These are phyloP conservation scores for Anabas testudineus DNA, from an alignment of 2,797 vertebrate species.

Conservation along the genomic window DNA sequence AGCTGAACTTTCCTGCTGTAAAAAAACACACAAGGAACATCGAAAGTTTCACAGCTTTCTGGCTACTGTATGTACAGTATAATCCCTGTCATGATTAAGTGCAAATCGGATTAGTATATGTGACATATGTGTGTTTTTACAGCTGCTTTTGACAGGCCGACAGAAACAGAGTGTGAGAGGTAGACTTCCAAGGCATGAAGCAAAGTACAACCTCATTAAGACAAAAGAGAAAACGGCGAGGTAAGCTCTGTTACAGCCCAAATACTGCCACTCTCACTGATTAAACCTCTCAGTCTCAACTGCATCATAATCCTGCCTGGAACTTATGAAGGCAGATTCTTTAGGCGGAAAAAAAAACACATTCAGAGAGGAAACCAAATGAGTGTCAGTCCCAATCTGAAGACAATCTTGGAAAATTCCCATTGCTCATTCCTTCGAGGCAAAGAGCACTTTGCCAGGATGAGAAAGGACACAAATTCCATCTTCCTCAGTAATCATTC, in stretches of 20 bases:
- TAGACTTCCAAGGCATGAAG: slow-evolving; percentile 73
- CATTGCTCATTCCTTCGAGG: slow-evolving; percentile 70
- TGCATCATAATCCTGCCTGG: slow-evolving; percentile 78
- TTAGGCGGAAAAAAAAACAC: slow-evolving; percentile 50
- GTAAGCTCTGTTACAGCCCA: slow-evolving; percentile 79
- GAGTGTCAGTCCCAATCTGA: slow-evolving; percentile 72
- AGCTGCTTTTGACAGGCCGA: slow-evolving; percentile 75
- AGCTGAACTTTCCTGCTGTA: slow-evolving; percentile 71
- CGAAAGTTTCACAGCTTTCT: slow-evolving; percentile 73
- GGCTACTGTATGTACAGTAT: slow-evolving; percentile 74
- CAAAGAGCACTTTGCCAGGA: slow-evolving; percentile 57
- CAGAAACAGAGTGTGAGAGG: slow-evolving; percentile 72
- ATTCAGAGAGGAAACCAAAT: slow-evolving; percentile 57
- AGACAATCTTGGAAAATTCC: slow-evolving; percentile 53
- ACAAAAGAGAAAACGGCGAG: slow-evolving; percentile 66
- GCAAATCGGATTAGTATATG: slow-evolving; percentile 83
- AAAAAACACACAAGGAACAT: slow-evolving; percentile 67
- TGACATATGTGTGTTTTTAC: slow-evolving; percentile 74
- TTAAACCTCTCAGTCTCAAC: slow-evolving; percentile 80
- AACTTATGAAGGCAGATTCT: slow-evolving; percentile 63
- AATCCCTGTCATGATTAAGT: slow-evolving; percentile 84
- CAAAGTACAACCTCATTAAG: slow-evolving; percentile 81
- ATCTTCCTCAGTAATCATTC: slow-evolving; percentile 92
- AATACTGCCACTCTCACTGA: slow-evolving; percentile 79
- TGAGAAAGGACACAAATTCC: slow-evolving; percentile 67